phyloP scores from a whole-genome alignment of 2,888 invertebrate genomes.

The Urechis unicinctus region DNA sequence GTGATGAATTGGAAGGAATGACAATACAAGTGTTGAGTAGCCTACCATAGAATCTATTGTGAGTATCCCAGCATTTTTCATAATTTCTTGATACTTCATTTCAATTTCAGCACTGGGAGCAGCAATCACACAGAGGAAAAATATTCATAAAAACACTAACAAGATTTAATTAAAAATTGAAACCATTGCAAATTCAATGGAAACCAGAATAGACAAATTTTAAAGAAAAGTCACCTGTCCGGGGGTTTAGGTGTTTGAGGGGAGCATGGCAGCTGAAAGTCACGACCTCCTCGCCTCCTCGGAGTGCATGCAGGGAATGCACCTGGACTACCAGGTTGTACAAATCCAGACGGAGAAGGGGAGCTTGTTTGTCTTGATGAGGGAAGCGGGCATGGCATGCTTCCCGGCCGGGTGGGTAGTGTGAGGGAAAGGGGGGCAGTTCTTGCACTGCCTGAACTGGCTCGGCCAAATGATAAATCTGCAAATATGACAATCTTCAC shows the following conservation, averaged over 20 bases:
- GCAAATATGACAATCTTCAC: too few relatives aligned
- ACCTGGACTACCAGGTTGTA: slow-evolving; percentile 1
- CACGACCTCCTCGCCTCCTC: slow-evolving; percentile 2
- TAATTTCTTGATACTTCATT: slow-evolving; percentile 81
- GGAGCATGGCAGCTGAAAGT: slow-evolving; percentile 24
- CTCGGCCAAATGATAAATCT: not conserved
- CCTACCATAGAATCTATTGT: slow-evolving; percentile 66
- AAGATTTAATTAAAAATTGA: too few relatives aligned
- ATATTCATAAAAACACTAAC: not conserved
- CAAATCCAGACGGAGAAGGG: not conserved
- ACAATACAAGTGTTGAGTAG: not conserved
- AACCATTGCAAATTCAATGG: too few relatives aligned
- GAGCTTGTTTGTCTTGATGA: not conserved
- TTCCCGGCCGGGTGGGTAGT: not conserved
- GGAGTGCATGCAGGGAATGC: not conserved
- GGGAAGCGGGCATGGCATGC: not conserved
- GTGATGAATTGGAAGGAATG: not conserved
- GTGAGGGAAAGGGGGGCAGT: not conserved
- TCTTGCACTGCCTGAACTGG: not conserved
- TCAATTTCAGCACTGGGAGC: slow-evolving; percentile 59
- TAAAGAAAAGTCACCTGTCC: too few relatives aligned
- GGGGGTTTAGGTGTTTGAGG: slow-evolving; percentile 23
- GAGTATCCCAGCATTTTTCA: slow-evolving; percentile 85
- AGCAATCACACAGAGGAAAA: not conserved
- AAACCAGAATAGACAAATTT: too few relatives aligned